These are phyloP conservation scores for Lymantria monacha DNA, from an alignment of 2,888 invertebrate species.

Conservation along the genomic window DNA sequence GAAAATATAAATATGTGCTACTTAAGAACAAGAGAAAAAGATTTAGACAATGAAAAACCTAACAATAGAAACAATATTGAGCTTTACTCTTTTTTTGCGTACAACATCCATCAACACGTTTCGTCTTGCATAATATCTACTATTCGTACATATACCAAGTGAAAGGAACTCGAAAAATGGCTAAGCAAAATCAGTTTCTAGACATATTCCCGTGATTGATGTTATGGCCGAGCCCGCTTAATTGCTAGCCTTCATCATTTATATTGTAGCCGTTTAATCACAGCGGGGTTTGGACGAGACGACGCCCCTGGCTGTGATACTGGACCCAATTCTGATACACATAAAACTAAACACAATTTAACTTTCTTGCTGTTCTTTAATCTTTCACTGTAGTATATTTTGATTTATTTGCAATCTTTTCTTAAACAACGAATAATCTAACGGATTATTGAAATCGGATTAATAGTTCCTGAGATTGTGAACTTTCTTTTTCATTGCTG, in stretches of 20 bases:
- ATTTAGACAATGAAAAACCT: neutral
- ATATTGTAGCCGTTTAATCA: conserved; percentile 68
- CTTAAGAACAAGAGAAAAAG: too few species aligned
- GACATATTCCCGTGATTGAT: conserved; percentile 60
- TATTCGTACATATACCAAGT: neutral
- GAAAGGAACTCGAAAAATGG: conserved; percentile 36
- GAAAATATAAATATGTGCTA: too few species aligned
- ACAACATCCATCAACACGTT: too few species aligned
- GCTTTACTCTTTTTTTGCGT: too few species aligned
- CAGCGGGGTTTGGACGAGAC: conserved; percentile 23
- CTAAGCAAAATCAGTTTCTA: conserved; percentile 50
- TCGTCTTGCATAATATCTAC: too few species aligned
- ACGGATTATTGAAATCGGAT: too few species aligned
- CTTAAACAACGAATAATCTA: too few species aligned
- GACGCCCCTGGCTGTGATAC: conserved; percentile 1
- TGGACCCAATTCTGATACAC: conserved; percentile 10
- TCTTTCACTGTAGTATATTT: too few species aligned
- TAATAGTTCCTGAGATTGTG: too few species aligned
- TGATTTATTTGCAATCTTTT: too few species aligned
- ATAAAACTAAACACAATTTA: neutral
- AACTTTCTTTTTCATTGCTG: too few species aligned
- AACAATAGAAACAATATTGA: neutral
- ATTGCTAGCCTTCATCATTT: conserved; percentile 65
- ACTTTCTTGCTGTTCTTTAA: neutral
- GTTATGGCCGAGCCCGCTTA: conserved; percentile 48